Evolutionary conservation across 1,140 invertebrate species (phyloP), one percentile per base, ranked within the genome.

Genomic region (Mizuhopecten yessoensis): DNA sequence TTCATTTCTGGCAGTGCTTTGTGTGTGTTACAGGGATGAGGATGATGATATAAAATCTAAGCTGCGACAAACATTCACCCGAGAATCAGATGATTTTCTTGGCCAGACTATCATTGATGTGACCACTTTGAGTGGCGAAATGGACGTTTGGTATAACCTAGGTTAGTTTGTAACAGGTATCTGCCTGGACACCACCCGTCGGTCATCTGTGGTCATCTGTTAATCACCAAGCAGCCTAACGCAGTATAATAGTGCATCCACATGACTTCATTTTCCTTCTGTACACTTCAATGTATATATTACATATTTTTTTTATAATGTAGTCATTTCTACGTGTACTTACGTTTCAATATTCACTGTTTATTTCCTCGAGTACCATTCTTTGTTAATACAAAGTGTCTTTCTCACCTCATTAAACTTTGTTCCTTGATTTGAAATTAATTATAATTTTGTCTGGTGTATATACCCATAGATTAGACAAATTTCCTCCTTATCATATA

Each of bases 71-170:
- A 99, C 99, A 96, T 97, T 99, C 93, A 99, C 99, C 0, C 97
- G 99, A 88, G 99, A 99, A 97, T 99, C 99, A 9, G 99, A 99
- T 96, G 99, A 99, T 97, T 99, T 99, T 97, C 97, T 99, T 91
- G 99, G 99, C 57, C 99, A 99, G 97, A 99, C 99, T 13, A 99
- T 99, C 91, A 99, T 99, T 95, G 99, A 99, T 97, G 98, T 99
- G 7, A 98, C 99, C 92, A 99, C 99, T 0, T 97, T 99, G 29
- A 99, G 98, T 33, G 99, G 99, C 45, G 99, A 99, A 97, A 99
- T 99, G 99, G 99, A 99, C 96, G 99, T 99, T 9, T 99, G 99
- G 99, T 99, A 99, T 97, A 99, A 99, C 96, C 96, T 99, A 94
- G 96, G 96, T 97, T 92, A 91, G 90, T 92, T 86, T 88, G 23